phyloP scores from a whole-genome alignment of 2,888 invertebrate genomes.

The Deilephila porcellus region DNA sequence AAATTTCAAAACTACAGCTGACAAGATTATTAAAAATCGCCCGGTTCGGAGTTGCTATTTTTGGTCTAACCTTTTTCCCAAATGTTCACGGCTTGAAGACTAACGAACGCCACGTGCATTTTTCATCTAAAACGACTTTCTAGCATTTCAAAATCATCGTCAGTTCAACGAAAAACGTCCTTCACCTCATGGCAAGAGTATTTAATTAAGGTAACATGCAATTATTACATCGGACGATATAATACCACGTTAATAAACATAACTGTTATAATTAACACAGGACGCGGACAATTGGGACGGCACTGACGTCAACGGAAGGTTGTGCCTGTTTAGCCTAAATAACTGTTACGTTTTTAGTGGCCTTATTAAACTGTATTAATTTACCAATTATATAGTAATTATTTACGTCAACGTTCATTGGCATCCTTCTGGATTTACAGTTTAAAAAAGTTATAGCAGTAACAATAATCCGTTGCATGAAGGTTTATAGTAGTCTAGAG shows the following conservation, averaged over 20 bases:
- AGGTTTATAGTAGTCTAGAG: background rate
- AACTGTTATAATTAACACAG: conserved; percentile 21
- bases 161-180: too few species aligned
- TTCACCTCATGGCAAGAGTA: background rate
- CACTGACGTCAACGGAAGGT: conserved; percentile 21
- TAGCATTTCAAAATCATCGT: too few species aligned
- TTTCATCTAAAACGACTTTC: too few species aligned
- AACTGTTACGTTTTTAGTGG: conserved; percentile 14
- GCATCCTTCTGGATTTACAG: background rate
- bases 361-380: conserved; percentile 2
- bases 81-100: too few species aligned
- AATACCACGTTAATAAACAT: conserved; percentile 10
- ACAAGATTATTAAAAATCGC: too few species aligned
- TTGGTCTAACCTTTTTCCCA: too few species aligned
- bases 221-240: conserved; percentile 5
- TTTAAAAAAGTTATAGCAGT: background rate
- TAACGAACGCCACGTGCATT: too few species aligned
- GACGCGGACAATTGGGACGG: conserved; percentile 22
- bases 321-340: conserved; percentile 1
- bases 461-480: background rate
- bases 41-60: too few species aligned
- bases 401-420: background rate
- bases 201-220: background rate
- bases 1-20: too few species aligned
- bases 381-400: background rate